These are phyloP conservation scores for Metaphire vulgaris DNA, from an alignment of 1,140 invertebrate species.

Conservation along the genomic window DNA sequence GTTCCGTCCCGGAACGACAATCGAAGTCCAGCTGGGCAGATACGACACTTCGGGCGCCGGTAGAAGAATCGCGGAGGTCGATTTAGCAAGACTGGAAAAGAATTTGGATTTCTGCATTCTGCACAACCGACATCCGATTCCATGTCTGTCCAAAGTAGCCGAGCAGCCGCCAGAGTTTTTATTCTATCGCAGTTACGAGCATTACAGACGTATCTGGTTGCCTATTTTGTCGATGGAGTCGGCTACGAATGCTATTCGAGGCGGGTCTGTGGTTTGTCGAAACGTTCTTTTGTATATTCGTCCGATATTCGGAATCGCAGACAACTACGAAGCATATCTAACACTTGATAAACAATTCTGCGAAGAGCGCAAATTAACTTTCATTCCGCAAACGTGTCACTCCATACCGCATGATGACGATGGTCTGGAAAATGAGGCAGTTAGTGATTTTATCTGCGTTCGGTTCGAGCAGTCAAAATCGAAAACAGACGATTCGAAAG, in stretches of 20 bases:
- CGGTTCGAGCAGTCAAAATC: slow-evolving; percentile 31
- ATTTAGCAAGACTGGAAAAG: neutral
- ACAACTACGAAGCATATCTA: slow-evolving; percentile 32
- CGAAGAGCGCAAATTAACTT: slow-evolving; percentile 35
- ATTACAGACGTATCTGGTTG: slow-evolving; percentile 40
- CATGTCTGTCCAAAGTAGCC: neutral
- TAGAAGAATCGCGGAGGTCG: neutral
- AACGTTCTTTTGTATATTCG: slow-evolving; percentile 30
- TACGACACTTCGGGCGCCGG: neutral
- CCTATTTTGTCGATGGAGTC: slow-evolving; percentile 42
- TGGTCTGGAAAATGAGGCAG: slow-evolving; percentile 32
- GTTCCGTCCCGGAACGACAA: neutral
- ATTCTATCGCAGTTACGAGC: neutral
- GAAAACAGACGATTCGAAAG: neutral
- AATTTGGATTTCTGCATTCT: neutral
- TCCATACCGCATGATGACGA: too few species aligned
- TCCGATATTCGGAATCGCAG: neutral
- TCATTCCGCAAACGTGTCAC: slow-evolving; percentile 14
- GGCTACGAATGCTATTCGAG: slow-evolving; percentile 34
- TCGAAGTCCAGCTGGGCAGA: neutral
- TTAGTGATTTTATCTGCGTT: slow-evolving; percentile 42
- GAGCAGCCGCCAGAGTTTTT: neutral
- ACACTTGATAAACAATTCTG: slow-evolving; percentile 37
- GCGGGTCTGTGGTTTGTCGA: slow-evolving; percentile 36
- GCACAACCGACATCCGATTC: neutral